These are phyloP conservation scores for Rhagophthalmus giganteus DNA, from an alignment of 2,888 invertebrate species.

Conservation along the genomic window DNA sequence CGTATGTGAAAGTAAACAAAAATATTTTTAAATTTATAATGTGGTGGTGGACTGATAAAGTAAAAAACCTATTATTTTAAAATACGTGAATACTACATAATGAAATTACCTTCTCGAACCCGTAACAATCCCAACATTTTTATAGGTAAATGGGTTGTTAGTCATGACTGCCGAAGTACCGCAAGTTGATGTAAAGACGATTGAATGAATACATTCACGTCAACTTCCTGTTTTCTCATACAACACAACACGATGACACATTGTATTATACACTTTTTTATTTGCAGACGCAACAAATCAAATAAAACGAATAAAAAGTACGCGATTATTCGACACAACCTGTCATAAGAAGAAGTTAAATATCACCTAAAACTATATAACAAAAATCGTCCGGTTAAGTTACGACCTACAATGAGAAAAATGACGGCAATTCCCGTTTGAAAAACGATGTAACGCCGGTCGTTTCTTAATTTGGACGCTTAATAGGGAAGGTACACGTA, in stretches of 20 bases:
- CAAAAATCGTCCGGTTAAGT: background rate
- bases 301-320: slow-evolving; percentile 3
- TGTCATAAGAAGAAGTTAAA: slow-evolving; percentile 9
- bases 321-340: slow-evolving; percentile 7
- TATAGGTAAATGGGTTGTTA: background rate
- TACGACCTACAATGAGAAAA: slow-evolving; percentile 14
- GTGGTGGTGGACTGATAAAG: background rate
- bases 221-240: background rate
- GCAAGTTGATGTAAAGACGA: background rate
- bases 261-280: background rate
- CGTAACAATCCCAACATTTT: background rate
- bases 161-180: background rate
- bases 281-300: background rate
- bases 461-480: slow-evolving; percentile 17
- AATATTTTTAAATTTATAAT: background rate
- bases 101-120: background rate
- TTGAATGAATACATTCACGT: background rate
- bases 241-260: background rate
- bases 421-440: background rate
- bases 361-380: slow-evolving; percentile 9
- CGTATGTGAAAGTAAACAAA: background rate
- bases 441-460: slow-evolving; percentile 14
- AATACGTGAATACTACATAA: no score
- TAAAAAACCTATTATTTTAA: background rate
- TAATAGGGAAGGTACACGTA: slow-evolving; percentile 35